These are phyloP conservation scores for Halcyon chelicuti DNA, from an alignment of 2,797 vertebrate species.

Conservation along the genomic window DNA sequence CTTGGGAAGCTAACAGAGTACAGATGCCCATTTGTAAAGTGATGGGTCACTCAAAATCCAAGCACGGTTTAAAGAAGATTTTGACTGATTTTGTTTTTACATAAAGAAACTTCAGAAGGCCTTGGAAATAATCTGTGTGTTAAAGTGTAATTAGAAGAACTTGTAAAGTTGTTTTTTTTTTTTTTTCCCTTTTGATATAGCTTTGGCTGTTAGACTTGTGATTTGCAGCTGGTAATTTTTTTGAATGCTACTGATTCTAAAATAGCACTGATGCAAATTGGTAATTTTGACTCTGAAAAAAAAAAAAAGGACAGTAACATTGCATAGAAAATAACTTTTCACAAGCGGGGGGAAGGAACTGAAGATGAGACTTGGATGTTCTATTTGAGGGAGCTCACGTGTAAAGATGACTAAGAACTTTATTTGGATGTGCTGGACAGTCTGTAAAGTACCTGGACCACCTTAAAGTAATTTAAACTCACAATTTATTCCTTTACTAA, in stretches of 20 bases:
- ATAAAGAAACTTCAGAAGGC: background rate
- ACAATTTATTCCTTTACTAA: background rate
- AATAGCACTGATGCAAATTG: background rate
- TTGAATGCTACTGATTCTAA: background rate
- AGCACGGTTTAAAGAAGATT: background rate
- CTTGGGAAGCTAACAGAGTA: background rate
- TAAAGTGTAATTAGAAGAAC: background rate
- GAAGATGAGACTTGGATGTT: background rate
- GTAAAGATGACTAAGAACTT: background rate
- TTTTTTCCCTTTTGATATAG: background rate
- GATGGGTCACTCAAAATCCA: background rate
- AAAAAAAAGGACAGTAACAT: background rate
- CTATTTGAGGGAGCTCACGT: background rate
- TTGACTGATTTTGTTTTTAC: background rate
- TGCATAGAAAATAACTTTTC: background rate
- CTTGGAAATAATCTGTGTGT: background rate
- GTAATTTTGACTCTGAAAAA: background rate
- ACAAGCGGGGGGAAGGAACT: background rate
- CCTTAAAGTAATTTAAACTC: background rate
- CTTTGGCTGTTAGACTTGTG: background rate
- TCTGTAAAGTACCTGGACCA: background rate
- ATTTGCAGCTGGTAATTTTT: background rate
- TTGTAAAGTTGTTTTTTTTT: background rate
- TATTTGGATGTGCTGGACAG: background rate
- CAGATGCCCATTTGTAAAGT: background rate